Evolutionary conservation across 2,888 invertebrate genomes (phyloP), one percentile per base, ranked within the genome.

Genomic region (Drosophila helvetica): DNA sequence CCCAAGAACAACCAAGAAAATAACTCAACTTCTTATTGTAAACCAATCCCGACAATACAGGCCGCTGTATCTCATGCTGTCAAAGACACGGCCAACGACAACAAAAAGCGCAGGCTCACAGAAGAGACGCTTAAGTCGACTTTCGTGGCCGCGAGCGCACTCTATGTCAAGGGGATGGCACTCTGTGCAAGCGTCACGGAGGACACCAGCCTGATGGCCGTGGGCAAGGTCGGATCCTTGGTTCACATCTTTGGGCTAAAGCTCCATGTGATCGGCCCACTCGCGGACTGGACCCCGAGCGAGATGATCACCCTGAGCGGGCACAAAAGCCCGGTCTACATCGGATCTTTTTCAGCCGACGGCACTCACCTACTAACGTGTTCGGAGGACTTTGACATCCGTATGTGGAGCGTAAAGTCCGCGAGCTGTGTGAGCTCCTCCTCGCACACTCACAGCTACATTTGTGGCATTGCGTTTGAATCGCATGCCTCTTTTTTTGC

Each of bases 401-500:
- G 38, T 0, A 2, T 38, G 38, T 38, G 38, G 38, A 30, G 4
- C 30, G 1, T n/a, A 2, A 15, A 2, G 2, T 7, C 38, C n/a
- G 2, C 1, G 15, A n/a, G n/a, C n/a, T 38, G 38, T 38, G n/a
- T 7, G 38, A 1, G n/a, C 38, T 7, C 2, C 33, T 33, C 3
- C 5, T 5, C 12, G 12, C 12, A 15, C 0, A 5, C 12, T 4
- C 1, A 1, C 33, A 33, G 33, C 12, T 15, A 5, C 33, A 33
- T 38, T 38, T 7, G 38, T 1, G 38, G 12, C 38, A 38, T 38
- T n/a, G 38, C 38, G 0, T 38, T n/a, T 1, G n/a, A 7, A 15
- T 0, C n/a, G 0, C 0, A 1, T 2, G 2, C 0, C 38, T 1
- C 7, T 6, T 1, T 1, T 1, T n/a, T n/a, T n/a, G 15, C 38